Percentiles rank a stretch among this genome's conserved stretches.
Evolutionary conservation across 1,140 invertebrate species (phyloP).

Genomic region (Rhyacophila brunnea): DNA sequence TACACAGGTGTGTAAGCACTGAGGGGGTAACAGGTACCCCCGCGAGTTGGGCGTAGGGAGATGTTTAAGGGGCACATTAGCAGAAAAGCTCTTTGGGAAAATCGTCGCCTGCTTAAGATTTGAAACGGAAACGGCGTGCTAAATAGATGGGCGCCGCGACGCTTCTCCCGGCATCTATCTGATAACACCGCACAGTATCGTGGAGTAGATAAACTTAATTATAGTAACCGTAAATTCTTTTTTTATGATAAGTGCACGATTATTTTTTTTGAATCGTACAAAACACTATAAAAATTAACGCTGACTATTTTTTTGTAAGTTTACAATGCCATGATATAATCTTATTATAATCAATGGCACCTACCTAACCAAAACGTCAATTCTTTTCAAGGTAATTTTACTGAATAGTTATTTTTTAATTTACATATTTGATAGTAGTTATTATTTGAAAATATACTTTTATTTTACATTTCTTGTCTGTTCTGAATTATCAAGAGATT

Average conservation of each 20-base stretch:
- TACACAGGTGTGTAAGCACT: background rate
- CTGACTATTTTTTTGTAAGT: too few species aligned
- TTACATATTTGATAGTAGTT: too few species aligned
- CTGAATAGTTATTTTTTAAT: too few species aligned
- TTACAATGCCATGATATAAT: too few species aligned
- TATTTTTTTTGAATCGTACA: too few species aligned
- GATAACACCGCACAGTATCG: slow-evolving; percentile 1
- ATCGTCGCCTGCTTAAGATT: slow-evolving; percentile 32
- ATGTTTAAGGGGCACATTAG: slow-evolving; percentile 18
- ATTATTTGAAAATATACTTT: too few species aligned
- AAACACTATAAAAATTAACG: too few species aligned
- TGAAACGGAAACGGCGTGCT: slow-evolving; percentile 25
- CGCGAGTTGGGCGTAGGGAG: background rate
- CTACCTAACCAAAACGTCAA: too few species aligned
- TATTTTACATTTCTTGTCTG: too few species aligned
- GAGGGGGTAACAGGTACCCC: background rate
- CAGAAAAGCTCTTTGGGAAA: slow-evolving; percentile 34
- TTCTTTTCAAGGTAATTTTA: too few species aligned
- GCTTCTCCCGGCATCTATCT: slow-evolving; percentile 6
- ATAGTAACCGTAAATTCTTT: slow-evolving; percentile 24
- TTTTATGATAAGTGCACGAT: slow-evolving; percentile 26
- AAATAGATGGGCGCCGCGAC: slow-evolving; percentile 19
- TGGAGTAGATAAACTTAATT: slow-evolving; percentile 27
- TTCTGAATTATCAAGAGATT: too few species aligned
- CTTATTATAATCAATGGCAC: too few species aligned